Conservation (phyloP, 30 jellyfish, hydroid and myxozoan species). For the Chironex yamaguchii region DNA sequence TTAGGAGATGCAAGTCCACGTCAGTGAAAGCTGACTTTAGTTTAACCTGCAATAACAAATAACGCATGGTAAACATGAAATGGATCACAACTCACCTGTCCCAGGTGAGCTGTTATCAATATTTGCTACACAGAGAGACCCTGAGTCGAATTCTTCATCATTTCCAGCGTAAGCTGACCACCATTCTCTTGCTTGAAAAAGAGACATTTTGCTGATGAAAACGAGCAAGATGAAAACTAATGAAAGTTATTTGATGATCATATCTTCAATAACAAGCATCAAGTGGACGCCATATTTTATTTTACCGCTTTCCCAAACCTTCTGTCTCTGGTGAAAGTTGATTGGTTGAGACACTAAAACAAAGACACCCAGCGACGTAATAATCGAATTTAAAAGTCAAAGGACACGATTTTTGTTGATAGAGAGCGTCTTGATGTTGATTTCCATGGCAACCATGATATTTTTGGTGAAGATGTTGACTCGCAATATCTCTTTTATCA, state of each 20-base stretch:
- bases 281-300: background rate
- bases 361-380: background rate
- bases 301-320: background rate
- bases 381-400: no score
- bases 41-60: no score
- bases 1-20: background rate
- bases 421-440: no score
- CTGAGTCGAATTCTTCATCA: constrained; percentile 84
- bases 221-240: no score
- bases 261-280: background rate
- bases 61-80: background rate
- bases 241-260: no score
- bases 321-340: background rate
- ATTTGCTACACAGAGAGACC: constrained; percentile 77
- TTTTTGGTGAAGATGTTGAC: no score
- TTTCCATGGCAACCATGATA: no score
- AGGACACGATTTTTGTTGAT: no score
- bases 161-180: constrained; percentile 87
- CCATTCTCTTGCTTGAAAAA: constrained; percentile 92
- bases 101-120: constrained; percentile 70
- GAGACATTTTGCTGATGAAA: constrained; percentile 60
- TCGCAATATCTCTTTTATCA: no score
- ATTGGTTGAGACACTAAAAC: background rate
- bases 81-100: constrained; percentile 29
- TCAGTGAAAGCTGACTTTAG: no score